A percentile compares a stretch with the other conserved stretches of the same genome.
Evolutionary conservation across 2,797 vertebrate species (phyloP).

Genomic region (Emys orbicularis): DNA sequence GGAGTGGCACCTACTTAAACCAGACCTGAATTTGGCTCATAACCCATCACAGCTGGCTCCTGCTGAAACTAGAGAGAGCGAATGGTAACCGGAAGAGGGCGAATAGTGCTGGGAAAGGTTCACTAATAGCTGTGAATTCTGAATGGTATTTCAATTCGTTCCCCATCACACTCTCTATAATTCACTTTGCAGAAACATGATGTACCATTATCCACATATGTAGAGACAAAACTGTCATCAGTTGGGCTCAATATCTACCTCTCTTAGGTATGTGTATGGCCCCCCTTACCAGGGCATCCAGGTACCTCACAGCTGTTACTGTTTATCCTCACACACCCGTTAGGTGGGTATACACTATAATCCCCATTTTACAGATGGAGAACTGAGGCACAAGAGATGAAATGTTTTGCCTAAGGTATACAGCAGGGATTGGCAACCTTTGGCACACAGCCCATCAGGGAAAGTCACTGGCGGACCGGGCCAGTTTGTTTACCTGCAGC

Average conservation of each 20-base stretch:
- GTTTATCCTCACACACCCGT: neutral
- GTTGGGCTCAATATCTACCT: neutral
- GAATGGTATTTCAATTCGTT: neutral
- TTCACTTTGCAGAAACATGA: neutral
- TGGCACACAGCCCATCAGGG: too few species aligned
- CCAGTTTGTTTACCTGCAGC: too few species aligned
- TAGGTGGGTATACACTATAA: neutral
- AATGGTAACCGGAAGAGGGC: neutral
- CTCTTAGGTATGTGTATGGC: neutral
- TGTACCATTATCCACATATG: neutral
- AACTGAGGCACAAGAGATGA: neutral
- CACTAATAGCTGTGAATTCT: neutral
- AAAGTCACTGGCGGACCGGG: too few species aligned
- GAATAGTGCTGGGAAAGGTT: neutral
- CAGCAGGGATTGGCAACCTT: neutral
- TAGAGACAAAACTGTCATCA: neutral
- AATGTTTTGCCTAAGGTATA: neutral
- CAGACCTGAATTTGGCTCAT: neutral
- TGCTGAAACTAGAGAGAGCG: rapidly evolving
- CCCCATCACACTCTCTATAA: neutral
- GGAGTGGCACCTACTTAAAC: neutral
- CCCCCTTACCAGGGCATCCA: neutral
- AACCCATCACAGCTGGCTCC: neutral
- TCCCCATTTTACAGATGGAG: neutral
- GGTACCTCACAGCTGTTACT: neutral